phyloP scores from a whole-genome alignment of 2,797 vertebrate species.

The Enoplosus armatus region DNA sequence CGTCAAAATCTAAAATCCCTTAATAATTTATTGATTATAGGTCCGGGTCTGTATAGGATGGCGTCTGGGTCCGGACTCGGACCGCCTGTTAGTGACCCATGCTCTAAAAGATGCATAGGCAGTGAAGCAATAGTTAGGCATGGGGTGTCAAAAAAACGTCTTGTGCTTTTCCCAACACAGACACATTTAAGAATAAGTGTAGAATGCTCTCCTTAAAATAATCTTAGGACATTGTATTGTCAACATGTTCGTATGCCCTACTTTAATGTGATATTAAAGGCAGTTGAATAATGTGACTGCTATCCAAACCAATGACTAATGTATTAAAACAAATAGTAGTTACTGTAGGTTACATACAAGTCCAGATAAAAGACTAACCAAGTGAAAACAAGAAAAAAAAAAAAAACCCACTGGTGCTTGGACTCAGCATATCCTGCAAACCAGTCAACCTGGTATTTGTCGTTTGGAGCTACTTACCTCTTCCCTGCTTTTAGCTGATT shows the following conservation, averaged over 20 bases:
- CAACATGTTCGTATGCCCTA: neutral
- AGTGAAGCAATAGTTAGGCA: too few relatives aligned
- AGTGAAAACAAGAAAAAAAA: neutral
- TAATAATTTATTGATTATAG: too few relatives aligned
- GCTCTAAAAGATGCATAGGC: too few relatives aligned
- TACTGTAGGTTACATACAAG: too few relatives aligned
- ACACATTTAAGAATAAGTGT: neutral
- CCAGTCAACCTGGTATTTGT: neutral
- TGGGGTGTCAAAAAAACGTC: too few relatives aligned
- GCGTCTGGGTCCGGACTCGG: too few relatives aligned
- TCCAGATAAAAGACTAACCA: neutral
- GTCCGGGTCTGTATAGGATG: too few relatives aligned
- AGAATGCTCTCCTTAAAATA: neutral
- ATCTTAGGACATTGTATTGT: neutral
- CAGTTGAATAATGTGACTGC: neutral
- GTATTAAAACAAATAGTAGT: too few relatives aligned
- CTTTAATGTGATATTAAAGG: neutral
- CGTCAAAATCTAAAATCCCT: too few relatives aligned
- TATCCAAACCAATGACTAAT: neutral
- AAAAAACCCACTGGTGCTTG: too few relatives aligned
- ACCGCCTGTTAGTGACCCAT: too few relatives aligned
- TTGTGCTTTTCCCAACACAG: too few relatives aligned
- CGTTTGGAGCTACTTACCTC: constrained; percentile 84
- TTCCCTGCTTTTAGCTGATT: constrained; percentile 99
- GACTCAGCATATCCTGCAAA: neutral